Percentiles rank a stretch among this genome's conserved stretches.
These are phyloP conservation scores for Chitala chitala DNA, from an alignment of 2,113 vertebrate species.

Conservation along the genomic window DNA sequence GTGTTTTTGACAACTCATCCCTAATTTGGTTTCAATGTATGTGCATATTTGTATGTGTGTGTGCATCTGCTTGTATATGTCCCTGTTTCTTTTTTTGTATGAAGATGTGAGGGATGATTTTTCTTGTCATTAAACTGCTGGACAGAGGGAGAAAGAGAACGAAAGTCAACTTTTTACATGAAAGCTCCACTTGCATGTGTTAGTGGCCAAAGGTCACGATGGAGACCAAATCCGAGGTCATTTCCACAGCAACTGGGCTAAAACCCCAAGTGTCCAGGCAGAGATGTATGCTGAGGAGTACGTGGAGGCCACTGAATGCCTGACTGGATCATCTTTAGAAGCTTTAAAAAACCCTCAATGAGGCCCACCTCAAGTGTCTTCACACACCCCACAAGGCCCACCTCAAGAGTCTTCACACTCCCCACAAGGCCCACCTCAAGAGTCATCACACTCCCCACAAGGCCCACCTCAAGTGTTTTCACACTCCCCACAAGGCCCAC, in stretches of 20 bases:
- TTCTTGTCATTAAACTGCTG: too few relatives aligned
- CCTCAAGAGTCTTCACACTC: too few relatives aligned
- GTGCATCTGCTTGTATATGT: too few relatives aligned
- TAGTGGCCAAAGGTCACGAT: constrained; percentile 12
- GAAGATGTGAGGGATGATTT: background rate
- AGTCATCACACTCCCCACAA: too few relatives aligned
- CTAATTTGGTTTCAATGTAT: too few relatives aligned
- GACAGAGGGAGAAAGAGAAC: background rate
- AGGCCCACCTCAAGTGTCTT: too few relatives aligned
- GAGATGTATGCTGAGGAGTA: background rate
- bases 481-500: too few relatives aligned
- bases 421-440: too few relatives aligned
- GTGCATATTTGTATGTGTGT: too few relatives aligned
- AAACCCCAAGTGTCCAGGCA: background rate
- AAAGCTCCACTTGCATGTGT: constrained; percentile 10
- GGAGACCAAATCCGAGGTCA: constrained; percentile 12
- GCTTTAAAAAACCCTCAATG: background rate
- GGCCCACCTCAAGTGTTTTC: too few relatives aligned
- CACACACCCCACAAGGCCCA: too few relatives aligned
- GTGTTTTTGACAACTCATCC: too few relatives aligned
- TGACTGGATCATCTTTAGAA: constrained; percentile 5
- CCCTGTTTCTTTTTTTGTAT: background rate
- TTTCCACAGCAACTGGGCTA: constrained; percentile 18
- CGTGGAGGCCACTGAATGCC: background rate
- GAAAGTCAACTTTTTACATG: constrained; percentile 17